Conservation (phyloP, 2,888 invertebrate species). For the Eupelmus urozonus region DNA sequence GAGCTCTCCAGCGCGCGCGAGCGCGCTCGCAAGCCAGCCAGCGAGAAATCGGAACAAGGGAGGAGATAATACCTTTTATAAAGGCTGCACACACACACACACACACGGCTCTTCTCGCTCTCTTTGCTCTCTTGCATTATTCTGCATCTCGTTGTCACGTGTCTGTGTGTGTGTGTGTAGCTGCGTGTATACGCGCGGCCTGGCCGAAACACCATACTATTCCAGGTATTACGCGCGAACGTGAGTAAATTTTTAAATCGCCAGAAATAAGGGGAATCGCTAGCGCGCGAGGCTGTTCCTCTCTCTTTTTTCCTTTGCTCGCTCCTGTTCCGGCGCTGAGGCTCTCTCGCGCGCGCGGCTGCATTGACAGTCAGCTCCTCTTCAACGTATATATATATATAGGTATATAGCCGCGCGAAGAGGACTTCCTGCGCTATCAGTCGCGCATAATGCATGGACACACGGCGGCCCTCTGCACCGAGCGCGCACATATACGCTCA, state of each 20-base stretch:
- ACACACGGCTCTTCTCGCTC: not conserved
- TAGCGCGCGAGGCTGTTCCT: not conserved
- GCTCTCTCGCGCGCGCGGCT: no score
- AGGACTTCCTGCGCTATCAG: slow-evolving; percentile 58
- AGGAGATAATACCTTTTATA: slow-evolving; percentile 40
- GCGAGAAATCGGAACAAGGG: slow-evolving; percentile 53
- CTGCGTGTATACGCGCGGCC: not conserved
- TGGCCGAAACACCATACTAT: slow-evolving; percentile 26
- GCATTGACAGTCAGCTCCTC: slow-evolving; percentile 52
- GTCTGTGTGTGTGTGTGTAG: not conserved
- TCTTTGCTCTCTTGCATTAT: not conserved
- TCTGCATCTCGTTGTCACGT: not conserved
- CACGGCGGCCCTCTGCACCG: not conserved
- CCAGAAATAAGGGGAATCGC: slow-evolving; percentile 37
- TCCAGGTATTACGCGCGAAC: slow-evolving; percentile 53
- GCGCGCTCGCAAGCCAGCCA: not conserved
- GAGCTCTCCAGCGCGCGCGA: not conserved
- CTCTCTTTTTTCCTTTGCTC: not conserved
- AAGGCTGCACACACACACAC: no score
- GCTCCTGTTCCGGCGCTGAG: slow-evolving; percentile 58
- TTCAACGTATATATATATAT: not conserved
- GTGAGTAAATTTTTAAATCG: slow-evolving; percentile 50
- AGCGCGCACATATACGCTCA: not conserved
- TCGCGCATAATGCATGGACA: slow-evolving; percentile 56
- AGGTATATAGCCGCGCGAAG: not conserved